Evolutionary conservation across 2,797 vertebrate genomes (phyloP).

Genomic region (Mus caroli): DNA sequence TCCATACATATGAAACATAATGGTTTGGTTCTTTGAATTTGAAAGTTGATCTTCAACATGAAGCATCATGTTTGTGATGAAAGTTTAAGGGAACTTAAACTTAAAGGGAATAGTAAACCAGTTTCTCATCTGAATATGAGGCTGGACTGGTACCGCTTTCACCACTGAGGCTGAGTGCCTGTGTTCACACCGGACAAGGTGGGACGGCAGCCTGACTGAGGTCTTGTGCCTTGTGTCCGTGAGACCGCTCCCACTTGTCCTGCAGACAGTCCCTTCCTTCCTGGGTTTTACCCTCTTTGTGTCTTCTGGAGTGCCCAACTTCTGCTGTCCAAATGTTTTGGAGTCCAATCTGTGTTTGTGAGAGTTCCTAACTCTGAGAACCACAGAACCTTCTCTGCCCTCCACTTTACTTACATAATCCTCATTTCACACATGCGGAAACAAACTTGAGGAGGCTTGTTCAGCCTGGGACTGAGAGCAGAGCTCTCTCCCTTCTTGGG

Average conservation of each 20-base stretch:
- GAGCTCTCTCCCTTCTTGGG: background rate
- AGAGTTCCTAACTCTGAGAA: background rate
- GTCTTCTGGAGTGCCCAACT: background rate
- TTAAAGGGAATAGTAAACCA: background rate
- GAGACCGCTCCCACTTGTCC: fast-evolving
- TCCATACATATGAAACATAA: background rate
- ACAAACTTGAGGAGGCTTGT: background rate
- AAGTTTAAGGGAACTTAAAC: background rate
- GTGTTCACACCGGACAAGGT: fast-evolving
- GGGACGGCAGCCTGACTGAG: fast-evolving
- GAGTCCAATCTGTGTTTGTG: background rate
- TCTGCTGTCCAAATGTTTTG: background rate
- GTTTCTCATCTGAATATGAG: background rate
- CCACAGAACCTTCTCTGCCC: background rate
- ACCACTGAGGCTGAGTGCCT: too few species aligned
- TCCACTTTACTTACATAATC: background rate
- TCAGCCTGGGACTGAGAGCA: background rate
- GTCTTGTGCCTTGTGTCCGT: background rate
- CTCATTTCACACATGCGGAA: constrained; percentile 47
- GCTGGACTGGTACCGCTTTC: background rate
- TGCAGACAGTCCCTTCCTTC: fast-evolving
- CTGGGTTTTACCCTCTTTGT: background rate
- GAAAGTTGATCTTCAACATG: constrained; percentile 10
- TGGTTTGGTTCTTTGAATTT: background rate
- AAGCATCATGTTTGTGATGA: background rate